Percentiles rank a stretch among this genome's conserved stretches.
phyloP scores from a whole-genome alignment of 2,113 vertebrate species.

The Mustela lutreola region DNA sequence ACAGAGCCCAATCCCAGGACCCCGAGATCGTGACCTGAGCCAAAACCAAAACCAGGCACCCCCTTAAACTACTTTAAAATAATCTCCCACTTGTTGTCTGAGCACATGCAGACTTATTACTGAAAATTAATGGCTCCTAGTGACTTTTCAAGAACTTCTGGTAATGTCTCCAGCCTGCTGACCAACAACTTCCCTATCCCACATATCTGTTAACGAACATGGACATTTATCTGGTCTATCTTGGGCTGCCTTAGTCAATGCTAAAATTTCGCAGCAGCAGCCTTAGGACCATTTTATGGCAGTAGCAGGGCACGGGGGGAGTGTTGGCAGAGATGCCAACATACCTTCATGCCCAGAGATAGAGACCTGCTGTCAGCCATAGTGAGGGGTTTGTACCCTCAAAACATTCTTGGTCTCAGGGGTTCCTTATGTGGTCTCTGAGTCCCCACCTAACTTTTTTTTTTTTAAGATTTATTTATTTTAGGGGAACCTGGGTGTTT shows the following conservation, averaged over 20 bases:
- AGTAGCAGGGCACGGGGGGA: background rate
- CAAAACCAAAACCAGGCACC: background rate
- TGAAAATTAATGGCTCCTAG: conserved; percentile 14
- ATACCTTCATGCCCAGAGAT: background rate
- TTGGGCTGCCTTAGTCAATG: background rate
- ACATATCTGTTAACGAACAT: background rate
- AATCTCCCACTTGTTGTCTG: conserved; percentile 46
- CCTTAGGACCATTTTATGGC: background rate
- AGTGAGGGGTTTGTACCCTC: background rate
- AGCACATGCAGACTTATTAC: background rate
- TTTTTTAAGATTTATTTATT: background rate
- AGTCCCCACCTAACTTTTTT: background rate
- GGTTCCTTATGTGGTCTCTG: background rate
- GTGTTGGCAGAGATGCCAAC: background rate
- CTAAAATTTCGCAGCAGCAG: background rate
- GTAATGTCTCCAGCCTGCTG: background rate
- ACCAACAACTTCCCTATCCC: background rate
- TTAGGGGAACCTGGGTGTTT: no score
- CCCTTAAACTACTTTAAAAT: conserved; percentile 33
- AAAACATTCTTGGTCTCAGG: background rate
- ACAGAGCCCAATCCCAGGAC: background rate
- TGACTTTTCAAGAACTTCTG: conserved; percentile 44
- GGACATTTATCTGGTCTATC: background rate
- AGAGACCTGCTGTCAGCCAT: background rate
- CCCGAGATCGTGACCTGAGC: background rate